Percentiles rank a stretch among this genome's conserved stretches.
phyloP scores from a whole-genome alignment of 2,888 invertebrate genomes.

The Eristalinus sepulchralis region DNA sequence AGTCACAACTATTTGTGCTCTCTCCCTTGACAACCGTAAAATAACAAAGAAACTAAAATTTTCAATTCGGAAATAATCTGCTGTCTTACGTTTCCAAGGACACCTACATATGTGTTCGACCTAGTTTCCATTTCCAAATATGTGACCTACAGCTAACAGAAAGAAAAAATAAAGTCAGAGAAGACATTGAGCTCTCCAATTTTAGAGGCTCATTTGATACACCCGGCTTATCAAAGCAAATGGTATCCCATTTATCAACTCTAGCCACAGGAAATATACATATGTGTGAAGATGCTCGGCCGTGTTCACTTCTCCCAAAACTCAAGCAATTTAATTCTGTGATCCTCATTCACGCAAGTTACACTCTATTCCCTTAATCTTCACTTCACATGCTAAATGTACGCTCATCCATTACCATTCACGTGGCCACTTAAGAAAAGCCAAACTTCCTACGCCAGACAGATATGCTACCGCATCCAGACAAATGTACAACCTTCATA shows the following conservation, averaged over 20 bases:
- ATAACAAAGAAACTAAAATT: too few relatives aligned
- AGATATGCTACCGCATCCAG: slow-evolving; percentile 45
- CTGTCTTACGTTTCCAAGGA: too few relatives aligned
- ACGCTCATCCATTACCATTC: slow-evolving; percentile 32
- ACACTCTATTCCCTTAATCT: neutral
- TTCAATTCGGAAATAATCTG: too few relatives aligned
- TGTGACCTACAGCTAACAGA: too few relatives aligned
- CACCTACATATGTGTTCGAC: too few relatives aligned
- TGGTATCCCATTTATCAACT: neutral
- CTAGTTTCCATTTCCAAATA: too few relatives aligned
- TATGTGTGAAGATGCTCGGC: too few relatives aligned
- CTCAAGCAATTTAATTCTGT: neutral
- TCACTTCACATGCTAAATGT: slow-evolving; percentile 11
- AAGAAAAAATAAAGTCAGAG: too few relatives aligned
- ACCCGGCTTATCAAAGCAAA: neutral
- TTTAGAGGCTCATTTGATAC: neutral
- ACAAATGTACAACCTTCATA: slow-evolving; percentile 55
- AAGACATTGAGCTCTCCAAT: neutral
- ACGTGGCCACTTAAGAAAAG: slow-evolving; percentile 10
- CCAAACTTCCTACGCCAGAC: slow-evolving; percentile 32
- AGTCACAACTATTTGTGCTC: too few relatives aligned
- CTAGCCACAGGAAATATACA: neutral
- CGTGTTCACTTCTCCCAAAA: neutral
- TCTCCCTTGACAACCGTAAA: too few relatives aligned
- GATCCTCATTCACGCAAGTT: neutral